These are phyloP conservation scores for Acanthornis magna DNA, from an alignment of 2,797 vertebrate genomes.

Conservation along the genomic window DNA sequence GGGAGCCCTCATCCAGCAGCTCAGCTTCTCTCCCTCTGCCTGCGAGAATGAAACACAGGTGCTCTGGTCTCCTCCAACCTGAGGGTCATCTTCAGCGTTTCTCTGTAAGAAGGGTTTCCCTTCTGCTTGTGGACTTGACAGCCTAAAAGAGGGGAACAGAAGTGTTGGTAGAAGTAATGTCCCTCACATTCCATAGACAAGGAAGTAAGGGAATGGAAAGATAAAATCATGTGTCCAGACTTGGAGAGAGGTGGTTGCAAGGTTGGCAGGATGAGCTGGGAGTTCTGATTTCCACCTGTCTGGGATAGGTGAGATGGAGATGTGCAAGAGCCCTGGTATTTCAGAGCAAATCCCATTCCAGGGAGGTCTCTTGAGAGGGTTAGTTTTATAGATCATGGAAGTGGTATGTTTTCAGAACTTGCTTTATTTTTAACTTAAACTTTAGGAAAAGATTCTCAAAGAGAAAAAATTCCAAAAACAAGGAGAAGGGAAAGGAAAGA, in stretches of 20 bases:
- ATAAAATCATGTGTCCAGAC: neutral
- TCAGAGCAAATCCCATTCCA: neutral
- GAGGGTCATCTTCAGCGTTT: neutral
- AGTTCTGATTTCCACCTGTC: neutral
- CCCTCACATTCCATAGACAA: neutral
- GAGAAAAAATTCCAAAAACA: neutral
- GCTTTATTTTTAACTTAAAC: neutral
- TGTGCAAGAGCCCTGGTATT: neutral
- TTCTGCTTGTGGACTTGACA: neutral
- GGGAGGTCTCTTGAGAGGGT: neutral
- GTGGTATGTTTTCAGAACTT: neutral
- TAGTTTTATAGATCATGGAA: neutral
- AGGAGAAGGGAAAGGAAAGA: neutral
- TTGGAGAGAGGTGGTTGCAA: neutral
- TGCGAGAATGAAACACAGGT: fast-evolving
- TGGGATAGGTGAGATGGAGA: neutral
- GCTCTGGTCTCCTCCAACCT: neutral
- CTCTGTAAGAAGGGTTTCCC: neutral
- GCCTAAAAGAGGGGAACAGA: neutral
- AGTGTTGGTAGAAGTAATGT: neutral
- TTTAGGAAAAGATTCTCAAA: neutral
- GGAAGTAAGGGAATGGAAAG: neutral
- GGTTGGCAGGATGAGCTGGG: neutral
- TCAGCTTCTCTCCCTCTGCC: neutral
- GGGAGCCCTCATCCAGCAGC: neutral